phyloP scores from a whole-genome alignment of 2,113 vertebrate genomes.

The Eulemur rufifrons region DNA sequence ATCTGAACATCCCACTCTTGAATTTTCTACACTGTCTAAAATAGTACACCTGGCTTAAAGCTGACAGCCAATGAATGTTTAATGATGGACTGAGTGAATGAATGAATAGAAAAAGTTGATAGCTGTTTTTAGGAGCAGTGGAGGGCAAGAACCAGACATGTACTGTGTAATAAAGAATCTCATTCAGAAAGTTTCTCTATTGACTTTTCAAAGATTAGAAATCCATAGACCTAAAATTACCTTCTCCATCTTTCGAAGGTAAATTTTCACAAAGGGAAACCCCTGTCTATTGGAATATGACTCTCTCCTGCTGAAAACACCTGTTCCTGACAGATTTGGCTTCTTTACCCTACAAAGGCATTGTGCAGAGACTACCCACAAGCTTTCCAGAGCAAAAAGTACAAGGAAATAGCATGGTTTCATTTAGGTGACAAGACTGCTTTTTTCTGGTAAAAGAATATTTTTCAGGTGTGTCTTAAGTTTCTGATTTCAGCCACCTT shows the following conservation, averaged over 20 bases:
- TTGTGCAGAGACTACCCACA: neutral
- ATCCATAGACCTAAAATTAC: conserved; percentile 55
- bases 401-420: neutral
- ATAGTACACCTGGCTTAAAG: neutral
- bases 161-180: neutral
- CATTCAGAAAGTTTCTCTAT: conserved; percentile 60
- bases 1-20: conserved; percentile 39
- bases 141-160: neutral
- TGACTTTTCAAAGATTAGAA: conserved; percentile 59
- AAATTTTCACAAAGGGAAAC: conserved; percentile 64
- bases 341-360: neutral
- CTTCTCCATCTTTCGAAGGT: conserved; percentile 53
- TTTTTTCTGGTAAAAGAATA: neutral
- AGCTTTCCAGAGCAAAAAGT: neutral
- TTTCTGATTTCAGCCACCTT: conserved; percentile 36
- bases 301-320: conserved; percentile 63
- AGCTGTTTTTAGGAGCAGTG: neutral
- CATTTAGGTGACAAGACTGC: neutral
- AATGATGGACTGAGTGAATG: conserved; percentile 53
- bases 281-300: conserved; percentile 23
- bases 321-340: conserved; percentile 54
- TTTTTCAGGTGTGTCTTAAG: conserved; percentile 43
- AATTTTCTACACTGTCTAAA: conserved; percentile 30
- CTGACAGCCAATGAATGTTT: conserved; percentile 54
- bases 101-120: neutral